Conservation (phyloP, 2,113 vertebrate genomes). For the human region GRCh38 chr13:71886501-71887000, state of each 20-base stretch:
- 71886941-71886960: neutral
- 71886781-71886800: neutral
- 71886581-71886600: too few relatives aligned
- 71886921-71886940: neutral
- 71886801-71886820: neutral
- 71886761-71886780: neutral
- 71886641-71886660: too few relatives aligned
- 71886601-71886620: too few relatives aligned
- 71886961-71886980: neutral
- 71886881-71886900: neutral
- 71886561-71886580: too few relatives aligned
- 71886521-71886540: too few relatives aligned
- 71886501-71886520: too few relatives aligned
- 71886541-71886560: too few relatives aligned
- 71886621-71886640: too few relatives aligned
- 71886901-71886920: neutral
- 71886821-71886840: neutral
- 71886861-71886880: neutral
- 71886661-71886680: too few relatives aligned
- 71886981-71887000: neutral
- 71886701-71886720: too few relatives aligned
- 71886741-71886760: neutral
- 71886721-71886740: neutral
- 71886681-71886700: too few relatives aligned
- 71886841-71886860: neutral